Percentiles rank a stretch among this genome's conserved stretches.
phyloP scores from a whole-genome alignment of 1,140 invertebrate species.

The Heliconius himera region DNA sequence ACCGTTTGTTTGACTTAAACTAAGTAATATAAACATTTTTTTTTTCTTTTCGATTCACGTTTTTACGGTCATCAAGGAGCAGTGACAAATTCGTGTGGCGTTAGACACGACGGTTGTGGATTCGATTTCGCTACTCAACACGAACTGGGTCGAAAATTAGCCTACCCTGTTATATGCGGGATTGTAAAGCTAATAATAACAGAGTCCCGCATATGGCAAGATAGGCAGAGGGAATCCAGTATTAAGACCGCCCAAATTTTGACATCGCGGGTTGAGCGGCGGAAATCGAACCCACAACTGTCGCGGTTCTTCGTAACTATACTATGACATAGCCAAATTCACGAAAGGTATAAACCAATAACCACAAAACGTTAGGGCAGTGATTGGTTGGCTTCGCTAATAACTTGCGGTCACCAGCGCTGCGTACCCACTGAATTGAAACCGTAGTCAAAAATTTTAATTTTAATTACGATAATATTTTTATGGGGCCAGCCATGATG shows the following conservation, averaged over 20 bases:
- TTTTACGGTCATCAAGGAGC: not conserved
- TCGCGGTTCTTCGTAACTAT: too few relatives aligned
- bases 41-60: not conserved
- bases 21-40: not conserved
- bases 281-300: too few relatives aligned
- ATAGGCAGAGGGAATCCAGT: too few relatives aligned
- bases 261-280: too few relatives aligned
- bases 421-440: not conserved
- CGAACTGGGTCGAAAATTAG: too few relatives aligned
- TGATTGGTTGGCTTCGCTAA: not conserved
- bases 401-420: not conserved
- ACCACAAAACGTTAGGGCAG: conserved; percentile 2
- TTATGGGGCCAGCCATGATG: not conserved
- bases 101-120: not conserved
- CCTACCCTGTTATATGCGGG: not conserved
- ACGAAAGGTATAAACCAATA: not conserved
- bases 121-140: too few relatives aligned
- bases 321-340: not conserved
- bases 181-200: not conserved
- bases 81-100: not conserved
- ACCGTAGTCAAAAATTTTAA: not conserved
- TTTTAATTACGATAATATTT: not conserved
- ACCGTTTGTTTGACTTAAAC: not conserved
- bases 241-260: too few relatives aligned
- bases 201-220: too few relatives aligned